Evolutionary conservation across 2,797 vertebrate genomes (phyloP).

Genomic region (Anabacerthia variegaticeps): DNA sequence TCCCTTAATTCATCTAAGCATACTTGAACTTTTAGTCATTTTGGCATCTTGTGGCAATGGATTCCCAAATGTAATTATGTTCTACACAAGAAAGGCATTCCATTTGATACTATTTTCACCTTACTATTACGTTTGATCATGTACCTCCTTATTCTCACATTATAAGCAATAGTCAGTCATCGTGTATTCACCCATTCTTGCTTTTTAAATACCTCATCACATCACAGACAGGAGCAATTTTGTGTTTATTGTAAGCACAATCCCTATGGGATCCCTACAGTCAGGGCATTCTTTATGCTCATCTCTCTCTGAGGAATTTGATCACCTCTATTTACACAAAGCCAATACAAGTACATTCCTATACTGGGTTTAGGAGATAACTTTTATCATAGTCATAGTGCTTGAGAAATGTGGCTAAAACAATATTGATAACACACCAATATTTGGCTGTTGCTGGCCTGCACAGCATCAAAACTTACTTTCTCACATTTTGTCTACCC

Average conservation of each 20-base stretch:
- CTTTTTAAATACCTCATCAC: not conserved
- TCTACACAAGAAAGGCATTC: not conserved
- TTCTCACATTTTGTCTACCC: not conserved
- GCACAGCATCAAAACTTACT: not conserved
- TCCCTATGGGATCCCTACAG: not conserved
- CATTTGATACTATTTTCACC: not conserved
- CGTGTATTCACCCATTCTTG: not conserved
- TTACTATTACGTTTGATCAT: not conserved
- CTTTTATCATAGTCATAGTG: rapidly evolving
- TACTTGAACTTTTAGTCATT: not conserved
- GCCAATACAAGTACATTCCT: not conserved
- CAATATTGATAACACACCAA: not conserved
- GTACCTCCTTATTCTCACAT: not conserved
- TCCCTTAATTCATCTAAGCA: not conserved
- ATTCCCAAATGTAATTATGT: not conserved
- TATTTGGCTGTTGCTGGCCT: not conserved
- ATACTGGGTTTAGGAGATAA: not conserved
- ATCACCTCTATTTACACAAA: not conserved
- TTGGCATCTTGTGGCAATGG: not conserved
- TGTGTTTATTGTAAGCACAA: not conserved
- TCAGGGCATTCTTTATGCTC: not conserved
- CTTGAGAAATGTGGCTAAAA: not conserved
- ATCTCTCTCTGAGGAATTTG: not conserved
- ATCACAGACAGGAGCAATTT: not conserved
- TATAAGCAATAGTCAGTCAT: not conserved